Evolutionary conservation across 1,140 invertebrate genomes (phyloP), one percentile per base, ranked within the genome.

Genomic region (Meloidogyne exigua): DNA sequence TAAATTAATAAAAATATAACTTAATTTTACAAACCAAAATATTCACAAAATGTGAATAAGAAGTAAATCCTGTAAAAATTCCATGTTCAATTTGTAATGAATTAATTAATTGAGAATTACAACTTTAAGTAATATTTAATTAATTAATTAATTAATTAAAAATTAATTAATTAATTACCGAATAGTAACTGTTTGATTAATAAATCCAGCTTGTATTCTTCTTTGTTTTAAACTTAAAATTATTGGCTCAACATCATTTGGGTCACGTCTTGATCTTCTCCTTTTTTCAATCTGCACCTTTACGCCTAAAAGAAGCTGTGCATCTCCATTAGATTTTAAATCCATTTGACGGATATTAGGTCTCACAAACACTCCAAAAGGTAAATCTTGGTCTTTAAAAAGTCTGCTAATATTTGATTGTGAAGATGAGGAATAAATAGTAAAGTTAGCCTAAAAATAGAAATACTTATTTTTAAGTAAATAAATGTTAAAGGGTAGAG

Each of bases 231-330:
- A 21, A 12, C 39, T 69, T 18, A 81, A 80, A 21, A 39, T 63
- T n/a, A 81, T 82, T n/a, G 80, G 80, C 25, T 84, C 79, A 49
- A 23, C 32, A 11, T 83, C 80, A 36, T 21, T 83, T 26, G 81
- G 81, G 9, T 83, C 81, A 49, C 80, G 39, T 62, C 78, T 80
- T 13, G 76, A 80, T 2, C 80, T 78, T 23, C 25, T 64, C 18
- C 80, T 42, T 23, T 69, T 66, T 44, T 80, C 80, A n/a, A 80
- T 81, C 15, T 84, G 28, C 7, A 83, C 80, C 21, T 82, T 32
- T 11, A 81, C 81, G 18, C 80, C 80, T n/a, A 81, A 21, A 9
- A 81, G 12, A 1, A 81, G n/a, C 7, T 79, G 76, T 10, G 32
- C 18, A 68, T 79, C 78, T 10, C 78, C 78, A 44, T 26, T 25